Evolutionary conservation across 35 echinoderm and acorn worm species (phyloP), one percentile per base, ranked within the genome.

Genomic region (Heliocidaris erythrogramma): DNA sequence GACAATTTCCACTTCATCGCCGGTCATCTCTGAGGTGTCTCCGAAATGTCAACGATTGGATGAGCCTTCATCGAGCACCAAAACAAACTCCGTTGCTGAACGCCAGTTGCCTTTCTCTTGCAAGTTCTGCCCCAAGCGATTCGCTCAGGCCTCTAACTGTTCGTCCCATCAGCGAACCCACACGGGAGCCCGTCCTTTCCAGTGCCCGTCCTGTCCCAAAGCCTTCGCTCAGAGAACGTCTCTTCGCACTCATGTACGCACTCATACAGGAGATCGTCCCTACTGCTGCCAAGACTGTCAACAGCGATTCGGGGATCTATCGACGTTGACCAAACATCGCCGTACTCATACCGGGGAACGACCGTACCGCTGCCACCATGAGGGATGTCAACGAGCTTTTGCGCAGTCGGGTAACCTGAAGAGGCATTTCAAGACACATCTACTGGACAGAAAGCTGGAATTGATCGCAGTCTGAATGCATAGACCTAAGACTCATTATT

Each of bases 351-450:
- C 98, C 29, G 94, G 96, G 21, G 96, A 96, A 52, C 95, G 95
- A 47, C 96, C 96, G 0, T 96, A 96, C 88, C 87, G 93, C 21
- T 96, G 96, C 56, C 94, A 89, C 2, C 24, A 95, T 47, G 96
- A 94, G 21, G 90, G 69, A 18, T 96, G 96, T 88, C 31, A 18
- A 3, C 50, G 91, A 60, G 88, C 94, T 14, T 99, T 99, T 94
- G 97, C 97, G 85, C 96, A 97, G 88, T 99, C 98, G 0, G 98
- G 98, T 24, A 96, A 99, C 86, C 92, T 97, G n/a, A 95, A 97
- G 85, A 95, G 92, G 29, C 96, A 95, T 53, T 85, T 90, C 53
- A 93, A 92, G 56, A 95, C 96, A 24, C 92, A 97, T 71, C 17
- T 50, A 9, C 49, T 92, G 48, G 91, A 92, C 47, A 12, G 87